phyloP scores from a whole-genome alignment of 2,888 invertebrate genomes.

The Cremastinae sp. region DNA sequence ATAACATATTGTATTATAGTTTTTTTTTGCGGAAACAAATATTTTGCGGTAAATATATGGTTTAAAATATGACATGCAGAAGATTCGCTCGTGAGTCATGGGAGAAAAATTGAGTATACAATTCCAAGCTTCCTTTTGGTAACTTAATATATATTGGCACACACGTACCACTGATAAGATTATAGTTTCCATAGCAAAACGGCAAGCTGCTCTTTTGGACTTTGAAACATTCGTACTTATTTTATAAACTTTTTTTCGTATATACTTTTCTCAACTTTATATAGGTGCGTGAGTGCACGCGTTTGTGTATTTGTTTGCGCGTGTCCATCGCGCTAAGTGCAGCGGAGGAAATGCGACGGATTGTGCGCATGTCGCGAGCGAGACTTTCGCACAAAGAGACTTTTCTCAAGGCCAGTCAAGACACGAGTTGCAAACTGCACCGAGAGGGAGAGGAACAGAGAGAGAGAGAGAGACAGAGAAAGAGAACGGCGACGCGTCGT shows the following conservation, averaged over 20 bases:
- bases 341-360: slow-evolving; percentile 23
- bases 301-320: slow-evolving; percentile 19
- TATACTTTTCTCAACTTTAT: not conserved
- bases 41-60: too few species aligned
- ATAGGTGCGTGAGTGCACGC: slow-evolving; percentile 6
- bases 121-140: slow-evolving; percentile 4
- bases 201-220: too few species aligned
- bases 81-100: slow-evolving; percentile 44
- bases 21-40: too few species aligned
- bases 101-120: slow-evolving; percentile 11
- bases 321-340: slow-evolving; percentile 31
- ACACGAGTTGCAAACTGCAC: not conserved
- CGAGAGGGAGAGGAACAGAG: not conserved
- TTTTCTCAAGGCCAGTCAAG: slow-evolving; percentile 76
- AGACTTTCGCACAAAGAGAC: slow-evolving; percentile 76
- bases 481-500: slow-evolving; percentile 6
- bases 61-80: too few species aligned
- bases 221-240: too few species aligned
- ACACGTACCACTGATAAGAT: not conserved
- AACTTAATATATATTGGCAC: not conserved
- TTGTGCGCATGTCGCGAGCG: slow-evolving; percentile 62
- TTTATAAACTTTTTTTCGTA: not conserved
- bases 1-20: too few species aligned
- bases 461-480: slow-evolving; percentile 20
- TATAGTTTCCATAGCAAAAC: too few species aligned